Percentiles rank a stretch among this genome's conserved stretches.
Conservation (phyloP, 2,888 invertebrate species). For the Patella pellucida region DNA sequence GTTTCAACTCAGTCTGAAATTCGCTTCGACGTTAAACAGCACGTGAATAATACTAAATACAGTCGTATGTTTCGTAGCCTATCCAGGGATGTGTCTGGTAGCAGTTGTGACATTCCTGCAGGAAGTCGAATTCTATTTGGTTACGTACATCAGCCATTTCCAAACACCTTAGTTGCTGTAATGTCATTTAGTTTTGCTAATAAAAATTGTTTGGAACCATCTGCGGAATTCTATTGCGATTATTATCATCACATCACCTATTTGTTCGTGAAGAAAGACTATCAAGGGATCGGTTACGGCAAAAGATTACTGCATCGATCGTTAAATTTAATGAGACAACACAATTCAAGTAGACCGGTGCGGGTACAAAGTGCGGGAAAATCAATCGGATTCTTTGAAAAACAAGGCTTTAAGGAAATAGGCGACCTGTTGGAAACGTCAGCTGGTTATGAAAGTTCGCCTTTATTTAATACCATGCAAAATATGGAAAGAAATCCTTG, state of each 20-base stretch:
- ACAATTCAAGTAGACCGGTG: slow-evolving; percentile 33
- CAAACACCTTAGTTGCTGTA: slow-evolving; percentile 32
- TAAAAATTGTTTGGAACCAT: slow-evolving; percentile 28
- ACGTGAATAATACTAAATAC: slow-evolving; percentile 26
- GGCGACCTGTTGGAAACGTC: slow-evolving; percentile 42
- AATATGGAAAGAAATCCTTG: slow-evolving; percentile 39
- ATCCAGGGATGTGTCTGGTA: slow-evolving; percentile 49
- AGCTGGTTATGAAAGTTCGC: slow-evolving; percentile 33
- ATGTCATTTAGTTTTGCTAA: slow-evolving; percentile 40
- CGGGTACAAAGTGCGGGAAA: slow-evolving; percentile 47
- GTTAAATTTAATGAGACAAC: slow-evolving; percentile 34
- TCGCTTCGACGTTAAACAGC: background rate
- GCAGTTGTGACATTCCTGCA: slow-evolving; percentile 51
- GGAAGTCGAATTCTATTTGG: slow-evolving; percentile 43
- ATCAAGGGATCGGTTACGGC: slow-evolving; percentile 44
- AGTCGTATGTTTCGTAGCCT: slow-evolving; percentile 45
- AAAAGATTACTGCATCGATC: slow-evolving; percentile 35
- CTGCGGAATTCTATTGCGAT: slow-evolving; percentile 36
- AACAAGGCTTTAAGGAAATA: slow-evolving; percentile 38
- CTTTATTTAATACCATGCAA: slow-evolving; percentile 40
- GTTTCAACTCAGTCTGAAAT: no score
- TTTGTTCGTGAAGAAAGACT: slow-evolving; percentile 48
- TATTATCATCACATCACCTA: slow-evolving; percentile 48
- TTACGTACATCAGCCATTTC: slow-evolving; percentile 28
- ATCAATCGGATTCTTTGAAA: slow-evolving; percentile 49